A percentile compares a stretch with the other conserved stretches of the same genome.
These are phyloP conservation scores for Ormyrus labotus DNA, from an alignment of 2,888 invertebrate genomes.

Conservation along the genomic window DNA sequence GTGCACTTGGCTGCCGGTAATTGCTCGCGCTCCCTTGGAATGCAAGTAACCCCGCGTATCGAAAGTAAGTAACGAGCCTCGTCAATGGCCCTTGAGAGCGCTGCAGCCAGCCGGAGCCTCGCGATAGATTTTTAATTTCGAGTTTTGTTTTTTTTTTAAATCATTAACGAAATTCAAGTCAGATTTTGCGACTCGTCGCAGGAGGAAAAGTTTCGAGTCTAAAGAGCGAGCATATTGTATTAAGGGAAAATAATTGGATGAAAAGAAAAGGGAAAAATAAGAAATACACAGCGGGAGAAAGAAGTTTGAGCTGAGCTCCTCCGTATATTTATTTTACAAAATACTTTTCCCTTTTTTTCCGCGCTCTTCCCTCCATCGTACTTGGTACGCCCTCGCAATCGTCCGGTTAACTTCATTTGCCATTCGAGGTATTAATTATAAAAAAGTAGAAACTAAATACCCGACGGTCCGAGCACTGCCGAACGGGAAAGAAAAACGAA, in stretches of 20 bases:
- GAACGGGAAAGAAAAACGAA: slow-evolving; percentile 60
- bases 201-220: slow-evolving; percentile 17
- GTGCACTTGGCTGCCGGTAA: slow-evolving; percentile 47
- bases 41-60: background rate
- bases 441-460: slow-evolving; percentile 73
- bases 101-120: slow-evolving; percentile 49
- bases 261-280: slow-evolving; percentile 40
- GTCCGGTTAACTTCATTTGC: slow-evolving; percentile 68
- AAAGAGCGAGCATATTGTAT: slow-evolving; percentile 9
- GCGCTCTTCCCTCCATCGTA: slow-evolving; percentile 54
- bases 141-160: no score
- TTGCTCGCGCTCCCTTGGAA: slow-evolving; percentile 37
- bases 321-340: slow-evolving; percentile 65
- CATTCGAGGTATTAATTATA: slow-evolving; percentile 73
- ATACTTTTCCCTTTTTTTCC: slow-evolving; percentile 62
- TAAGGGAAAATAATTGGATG: slow-evolving; percentile 47
- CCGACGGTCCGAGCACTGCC: slow-evolving; percentile 62
- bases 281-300: slow-evolving; percentile 19
- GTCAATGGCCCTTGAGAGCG: slow-evolving; percentile 60
- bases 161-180: no score
- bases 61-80: slow-evolving; percentile 55
- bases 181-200: no score
- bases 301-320: slow-evolving; percentile 54
- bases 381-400: slow-evolving; percentile 51
- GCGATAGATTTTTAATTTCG: slow-evolving; percentile 15